Base-by-base conservation (phyloP, 2,113 vertebrate genomes). In the Datnioides undecimradiatus region DNA sequence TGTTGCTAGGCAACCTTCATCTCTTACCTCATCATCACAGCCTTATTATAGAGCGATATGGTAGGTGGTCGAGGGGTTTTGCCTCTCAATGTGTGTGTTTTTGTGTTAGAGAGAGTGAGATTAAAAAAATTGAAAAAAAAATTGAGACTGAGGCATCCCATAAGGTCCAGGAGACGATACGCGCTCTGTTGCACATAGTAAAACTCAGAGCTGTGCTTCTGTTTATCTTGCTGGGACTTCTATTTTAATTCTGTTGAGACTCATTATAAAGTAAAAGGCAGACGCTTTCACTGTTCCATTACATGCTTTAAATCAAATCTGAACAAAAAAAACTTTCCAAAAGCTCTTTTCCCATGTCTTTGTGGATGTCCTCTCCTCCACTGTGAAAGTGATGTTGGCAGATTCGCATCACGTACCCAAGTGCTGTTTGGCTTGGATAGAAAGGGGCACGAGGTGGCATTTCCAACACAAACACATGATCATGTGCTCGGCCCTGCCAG, bases 1-100 rank as follows among this genome's bases (percentile, higher is more conserved):
- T 93, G 94, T 95, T 95, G 93, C 95, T 93, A 93, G 85, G 93
- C 93, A 94, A 94, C 94, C 66, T 57, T n/a, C 46, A 73, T 88
- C 77, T 71, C 87, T 82, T 88, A 79, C 77, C 76, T 90, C 83
- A 82, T 91, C 77, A 88, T 86, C 86, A 80, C 68, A 73, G 76
- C 75, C 78, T 72, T 87, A 89, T 87, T 89, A 91, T 89, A 88
- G 90, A 72, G 78, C 33, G 66, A 76, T 83, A 38, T 82, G 63
- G 80, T 87, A 71, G 74, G 73, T 88, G 87, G 84, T 80, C 34
- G 29, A 82, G 59, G 64, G 69, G 49, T 45, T 84, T 89, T n/a
- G 65, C 63, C 64, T 83, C 49, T 62, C 0, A 9, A 23, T 51
- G 65, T 41, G 36, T 75, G 65, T 19, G 31, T 57, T 63, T 57